Evolutionary conservation across 2,113 vertebrate genomes (phyloP), one percentile per base, ranked within the genome.

Genomic region (Tychaedon coryphoeus): DNA sequence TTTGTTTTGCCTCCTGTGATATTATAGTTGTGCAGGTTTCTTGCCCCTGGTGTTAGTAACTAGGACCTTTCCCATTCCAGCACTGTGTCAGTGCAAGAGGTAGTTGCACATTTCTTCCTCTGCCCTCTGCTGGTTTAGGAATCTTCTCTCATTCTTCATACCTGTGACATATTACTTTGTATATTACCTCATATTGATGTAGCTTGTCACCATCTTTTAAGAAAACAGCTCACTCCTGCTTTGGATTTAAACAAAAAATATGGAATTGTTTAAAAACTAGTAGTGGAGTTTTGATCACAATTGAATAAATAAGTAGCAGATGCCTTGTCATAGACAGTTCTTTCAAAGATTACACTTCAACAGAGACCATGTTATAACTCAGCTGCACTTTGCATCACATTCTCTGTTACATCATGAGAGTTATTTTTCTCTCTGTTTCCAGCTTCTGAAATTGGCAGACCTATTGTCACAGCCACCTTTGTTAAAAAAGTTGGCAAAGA

Each of bases 41-140:
- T 15, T 20, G 7, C 6, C 20, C 20, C 9, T 19, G 5, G 3
- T 42, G 13, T 50, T 65, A 15, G 50, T 58, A 38, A 28, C 34
- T 2, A 1, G 3, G 38, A 36, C 50, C 20, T 73, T 76, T 62
- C 29, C 38, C 33, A 19, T 48, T 34, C 16, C 54, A 34, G 1
- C 0, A 0, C 16, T 54, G 13, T 15, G 36, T 60, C 43, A 10
- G 8, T 38, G 12, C 12, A 29, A 38, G 31, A 50, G 42, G 10
- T 28, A 42, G 25, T 1, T 8, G 20, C 23, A 12, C 7, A 6
- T 77, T 88, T 43, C 40, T 94, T 65, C 58, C 50, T 88, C 67
- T 92, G 64, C 82, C 79, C 50, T 93, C 90, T 92, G 54, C 77
- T 93, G 78, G 66, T 54, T 92, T 86, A 70, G 67, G n/a, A 74